Evolutionary conservation across 1,140 invertebrate species (phyloP).

Genomic region (Drosophila sulfurigaster): DNA sequence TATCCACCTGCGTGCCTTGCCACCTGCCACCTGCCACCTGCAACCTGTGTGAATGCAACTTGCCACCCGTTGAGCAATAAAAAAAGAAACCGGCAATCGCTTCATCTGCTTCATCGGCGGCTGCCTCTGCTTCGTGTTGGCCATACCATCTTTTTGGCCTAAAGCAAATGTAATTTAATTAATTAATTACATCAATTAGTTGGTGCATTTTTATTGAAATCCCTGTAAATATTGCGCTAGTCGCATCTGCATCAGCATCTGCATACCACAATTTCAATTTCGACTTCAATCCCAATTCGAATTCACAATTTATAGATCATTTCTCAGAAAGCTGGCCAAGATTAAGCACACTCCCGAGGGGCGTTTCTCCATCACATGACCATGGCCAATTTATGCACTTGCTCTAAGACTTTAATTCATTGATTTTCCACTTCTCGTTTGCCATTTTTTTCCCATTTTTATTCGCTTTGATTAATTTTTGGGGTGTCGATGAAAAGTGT

Average conservation of each 20-base stretch:
- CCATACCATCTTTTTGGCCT: background rate
- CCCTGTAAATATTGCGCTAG: constrained; percentile 60
- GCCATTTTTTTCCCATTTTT: background rate
- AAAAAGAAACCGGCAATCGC: constrained; percentile 27
- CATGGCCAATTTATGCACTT: constrained; percentile 46
- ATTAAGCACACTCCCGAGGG: constrained; percentile 1
- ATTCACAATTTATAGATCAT: constrained; percentile 10
- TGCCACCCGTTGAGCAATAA: constrained; percentile 44
- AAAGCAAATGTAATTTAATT: constrained; percentile 71
- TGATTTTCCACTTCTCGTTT: constrained; percentile 13
- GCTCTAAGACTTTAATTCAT: constrained; percentile 20
- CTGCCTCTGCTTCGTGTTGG: background rate
- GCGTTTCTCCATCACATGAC: constrained; percentile 21
- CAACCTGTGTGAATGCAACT: constrained; percentile 15
- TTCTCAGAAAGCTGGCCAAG: constrained; percentile 6
- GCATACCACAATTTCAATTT: constrained; percentile 19
- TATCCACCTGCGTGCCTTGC: background rate
- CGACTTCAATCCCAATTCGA: background rate
- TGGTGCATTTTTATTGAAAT: constrained; percentile 70
- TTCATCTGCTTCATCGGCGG: background rate
- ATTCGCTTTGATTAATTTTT: constrained; percentile 19
- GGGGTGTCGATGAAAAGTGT: constrained; percentile 19
- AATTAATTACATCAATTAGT: constrained; percentile 78
- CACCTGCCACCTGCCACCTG: constrained; percentile 1
- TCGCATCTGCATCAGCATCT: constrained; percentile 17